These are phyloP conservation scores for Pelochelys cantorii DNA, from an alignment of 2,797 vertebrate species.

Conservation along the genomic window DNA sequence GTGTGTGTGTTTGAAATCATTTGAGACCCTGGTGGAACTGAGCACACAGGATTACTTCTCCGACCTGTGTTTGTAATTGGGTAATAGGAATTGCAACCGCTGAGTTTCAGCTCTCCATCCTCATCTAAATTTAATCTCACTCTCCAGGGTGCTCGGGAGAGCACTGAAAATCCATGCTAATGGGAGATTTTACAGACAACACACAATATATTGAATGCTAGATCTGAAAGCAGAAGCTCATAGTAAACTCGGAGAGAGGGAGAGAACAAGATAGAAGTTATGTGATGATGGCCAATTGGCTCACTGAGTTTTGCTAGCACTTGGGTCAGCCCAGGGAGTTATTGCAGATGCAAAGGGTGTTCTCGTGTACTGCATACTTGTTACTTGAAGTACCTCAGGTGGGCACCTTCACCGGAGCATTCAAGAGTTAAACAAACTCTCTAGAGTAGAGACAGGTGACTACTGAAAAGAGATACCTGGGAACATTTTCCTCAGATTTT, in stretches of 20 bases:
- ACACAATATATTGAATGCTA: conserved; percentile 15
- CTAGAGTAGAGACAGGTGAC: background rate
- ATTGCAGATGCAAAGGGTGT: background rate
- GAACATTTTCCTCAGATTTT: background rate
- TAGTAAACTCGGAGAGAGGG: background rate
- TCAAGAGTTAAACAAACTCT: background rate
- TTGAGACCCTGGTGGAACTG: conserved; percentile 51
- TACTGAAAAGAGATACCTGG: background rate
- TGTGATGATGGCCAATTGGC: background rate
- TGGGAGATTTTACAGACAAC: conserved; percentile 38
- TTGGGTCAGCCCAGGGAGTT: background rate
- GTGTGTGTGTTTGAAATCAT: conserved; percentile 52
- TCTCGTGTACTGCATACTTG: background rate
- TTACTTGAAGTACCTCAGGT: background rate
- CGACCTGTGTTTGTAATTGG: conserved; percentile 48
- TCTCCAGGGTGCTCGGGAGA: conserved; percentile 22
- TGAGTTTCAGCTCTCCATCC: conserved; percentile 65
- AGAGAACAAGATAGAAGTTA: background rate
- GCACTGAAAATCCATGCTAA: conserved; percentile 57
- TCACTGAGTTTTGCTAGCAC: background rate
- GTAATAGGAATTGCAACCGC: conserved; percentile 71
- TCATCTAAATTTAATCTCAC: conserved; percentile 66
- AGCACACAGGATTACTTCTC: conserved; percentile 49
- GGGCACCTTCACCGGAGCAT: background rate
- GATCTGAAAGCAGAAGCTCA: conserved; percentile 4